Conservation (phyloP, 2,797 vertebrate species). For the Intellagama lesueurii region DNA sequence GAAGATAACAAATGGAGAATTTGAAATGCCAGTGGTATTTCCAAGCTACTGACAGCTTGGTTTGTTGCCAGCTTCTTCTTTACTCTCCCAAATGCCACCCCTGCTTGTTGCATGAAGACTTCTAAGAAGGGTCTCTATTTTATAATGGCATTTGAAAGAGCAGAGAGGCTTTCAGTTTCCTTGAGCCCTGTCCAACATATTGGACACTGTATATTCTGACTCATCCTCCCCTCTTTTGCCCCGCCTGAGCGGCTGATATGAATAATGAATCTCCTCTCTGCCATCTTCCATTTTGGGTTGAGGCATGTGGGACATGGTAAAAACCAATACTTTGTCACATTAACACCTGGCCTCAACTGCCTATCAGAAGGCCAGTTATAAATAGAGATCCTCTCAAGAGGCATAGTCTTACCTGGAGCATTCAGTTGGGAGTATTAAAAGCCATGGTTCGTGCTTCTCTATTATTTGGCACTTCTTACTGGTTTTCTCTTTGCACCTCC, state of each 20-base stretch:
- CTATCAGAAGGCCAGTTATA: conserved; percentile 52
- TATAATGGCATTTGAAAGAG: conserved; percentile 25
- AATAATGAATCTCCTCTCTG: conserved; percentile 55
- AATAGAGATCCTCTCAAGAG: conserved; percentile 70
- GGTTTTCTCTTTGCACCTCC: not conserved
- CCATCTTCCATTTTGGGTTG: conserved; percentile 65
- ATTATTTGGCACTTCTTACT: fast-evolving
- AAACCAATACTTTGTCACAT: conserved; percentile 75
- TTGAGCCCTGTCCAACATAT: not conserved
- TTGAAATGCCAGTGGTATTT: conserved; percentile 43
- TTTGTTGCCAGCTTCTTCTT: conserved; percentile 44
- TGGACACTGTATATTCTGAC: not conserved
- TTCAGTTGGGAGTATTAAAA: conserved; percentile 13
- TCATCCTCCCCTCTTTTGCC: conserved; percentile 36
- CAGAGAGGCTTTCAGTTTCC: not conserved
- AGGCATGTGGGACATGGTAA: conserved; percentile 63
- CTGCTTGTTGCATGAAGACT: not conserved
- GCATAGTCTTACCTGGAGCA: conserved; percentile 62
- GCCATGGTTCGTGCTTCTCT: conserved; percentile 17
- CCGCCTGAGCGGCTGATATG: conserved; percentile 47
- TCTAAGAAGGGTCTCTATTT: conserved; percentile 36
- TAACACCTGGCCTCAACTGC: conserved; percentile 65
- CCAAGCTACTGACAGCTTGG: conserved; percentile 41
- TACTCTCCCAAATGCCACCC: conserved; percentile 17
- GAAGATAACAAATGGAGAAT: conserved; percentile 50